Base-by-base conservation (phyloP, 2,113 vertebrate species). In the Grallaria varia region DNA sequence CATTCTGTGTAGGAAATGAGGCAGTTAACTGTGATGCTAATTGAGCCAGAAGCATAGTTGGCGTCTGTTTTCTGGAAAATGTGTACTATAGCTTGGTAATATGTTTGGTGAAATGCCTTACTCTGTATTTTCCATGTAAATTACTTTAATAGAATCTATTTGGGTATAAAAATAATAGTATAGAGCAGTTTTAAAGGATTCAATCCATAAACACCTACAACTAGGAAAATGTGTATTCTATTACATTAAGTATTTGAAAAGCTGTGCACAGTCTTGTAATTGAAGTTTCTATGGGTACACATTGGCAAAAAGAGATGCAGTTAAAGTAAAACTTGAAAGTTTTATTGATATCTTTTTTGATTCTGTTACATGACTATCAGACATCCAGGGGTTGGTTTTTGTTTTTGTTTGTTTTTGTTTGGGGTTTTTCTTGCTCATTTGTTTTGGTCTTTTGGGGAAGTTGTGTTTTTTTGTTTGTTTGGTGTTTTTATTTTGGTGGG, bases 71-170 rank as follows among this genome's bases (percentile, higher is more conserved):
- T 74, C 52, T 21, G 23, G 62, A 86, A 89, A 88, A 85, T 60
- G 15, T 79, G 95, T 89, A 62, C 63, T 89, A 50, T 87, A 78
- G 37, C 44, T 69, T 72, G 55, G 25, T 84, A 89, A 45, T 68
- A 55, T 17, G 11, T 81, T 77, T 55, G 25, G 16, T 83, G 30
- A 95, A 93, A 81, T 69, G 28, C 9, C 24, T 87, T 78, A 44
- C 28, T 84, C 23, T 30, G 1, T 92, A 39, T 85, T 94, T 97
- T 91, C 67, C 58, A 66, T 93, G 53, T 81, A 90, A 93, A 77
- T 83, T 0, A 67, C 1, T 24, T 68, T 42, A 92, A 79, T 55
- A 40, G 15, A 67, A 68, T 83, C 55, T 76, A 33, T 90, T 85
- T 73, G 64, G 49, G 23, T 24, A 77, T 58, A 27, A 75, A 95